Evolutionary conservation across 1,140 invertebrate genomes (phyloP).

Genomic region (Psilanteris sp.): DNA sequence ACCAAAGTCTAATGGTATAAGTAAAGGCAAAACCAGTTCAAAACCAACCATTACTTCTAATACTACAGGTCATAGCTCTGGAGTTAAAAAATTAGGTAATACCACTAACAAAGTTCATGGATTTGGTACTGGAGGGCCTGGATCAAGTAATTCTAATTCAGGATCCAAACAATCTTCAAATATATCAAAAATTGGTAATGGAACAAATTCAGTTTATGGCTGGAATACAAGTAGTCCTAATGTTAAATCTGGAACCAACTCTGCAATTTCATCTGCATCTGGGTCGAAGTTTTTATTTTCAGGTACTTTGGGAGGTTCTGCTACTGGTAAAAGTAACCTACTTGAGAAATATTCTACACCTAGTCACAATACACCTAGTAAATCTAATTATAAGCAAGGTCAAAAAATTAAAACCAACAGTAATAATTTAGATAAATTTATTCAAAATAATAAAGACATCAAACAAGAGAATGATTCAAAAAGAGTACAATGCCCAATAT

Average conservation of each 20-base stretch:
- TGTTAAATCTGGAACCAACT: background rate
- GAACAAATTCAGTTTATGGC: conserved; percentile 55
- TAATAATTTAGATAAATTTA: too few relatives aligned
- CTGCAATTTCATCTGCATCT: too few relatives aligned
- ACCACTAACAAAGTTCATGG: too few relatives aligned
- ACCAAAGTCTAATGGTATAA: too few relatives aligned
- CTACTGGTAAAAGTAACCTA: conserved; percentile 63
- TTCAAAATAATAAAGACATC: too few relatives aligned
- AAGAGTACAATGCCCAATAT: conserved; percentile 73
- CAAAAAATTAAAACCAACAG: background rate
- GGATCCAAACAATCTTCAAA: too few relatives aligned
- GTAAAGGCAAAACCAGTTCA: background rate
- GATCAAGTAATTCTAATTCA: too few relatives aligned
- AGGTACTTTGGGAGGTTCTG: conserved; percentile 69
- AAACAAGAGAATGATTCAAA: conserved; percentile 19
- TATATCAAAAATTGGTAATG: conserved; percentile 67
- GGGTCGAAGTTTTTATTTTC: conserved; percentile 57
- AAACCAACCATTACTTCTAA: conserved; percentile 15
- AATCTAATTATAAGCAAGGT: too few relatives aligned
- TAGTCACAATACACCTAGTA: too few relatives aligned
- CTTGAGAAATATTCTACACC: conserved; percentile 66
- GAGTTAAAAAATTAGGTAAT: conserved; percentile 70
- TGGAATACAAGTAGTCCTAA: conserved; percentile 51
- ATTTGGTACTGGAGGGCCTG: too few relatives aligned
- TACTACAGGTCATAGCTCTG: conserved; percentile 9